phyloP scores from a whole-genome alignment of 2,113 vertebrate genomes.

The Struthio camelus region DNA sequence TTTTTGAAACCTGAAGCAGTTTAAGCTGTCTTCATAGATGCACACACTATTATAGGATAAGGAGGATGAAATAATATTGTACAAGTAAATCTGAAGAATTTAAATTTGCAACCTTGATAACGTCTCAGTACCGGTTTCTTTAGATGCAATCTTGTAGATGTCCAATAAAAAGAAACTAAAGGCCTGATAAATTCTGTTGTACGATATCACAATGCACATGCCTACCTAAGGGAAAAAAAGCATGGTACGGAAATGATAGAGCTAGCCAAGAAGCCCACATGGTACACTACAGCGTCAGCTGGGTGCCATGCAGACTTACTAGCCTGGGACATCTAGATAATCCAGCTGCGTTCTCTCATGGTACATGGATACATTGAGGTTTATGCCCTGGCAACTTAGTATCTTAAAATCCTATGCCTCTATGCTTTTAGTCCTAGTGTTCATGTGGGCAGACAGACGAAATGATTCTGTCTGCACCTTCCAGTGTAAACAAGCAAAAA shows the following conservation, averaged over 20 bases:
- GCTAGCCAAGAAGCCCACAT: not conserved
- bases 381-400: not conserved
- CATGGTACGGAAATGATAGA: not conserved
- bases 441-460: not conserved
- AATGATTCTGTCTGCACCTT: not conserved
- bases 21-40: not conserved
- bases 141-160: not conserved
- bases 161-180: not conserved
- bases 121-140: not conserved
- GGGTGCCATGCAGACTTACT: not conserved
- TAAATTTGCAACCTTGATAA: not conserved
- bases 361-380: not conserved
- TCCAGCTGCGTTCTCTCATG: not conserved
- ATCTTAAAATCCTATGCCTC: not conserved
- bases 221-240: not conserved
- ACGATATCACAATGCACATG: not conserved
- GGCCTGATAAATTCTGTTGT: not conserved
- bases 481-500: not conserved
- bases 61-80: not conserved
- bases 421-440: not conserved
- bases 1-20: not conserved
- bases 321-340: not conserved
- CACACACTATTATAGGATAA: not conserved
- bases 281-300: not conserved
- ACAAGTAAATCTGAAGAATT: not conserved